These are phyloP conservation scores for Fissipunctia ypsillon DNA, from an alignment of 2,888 invertebrate genomes.

Conservation along the genomic window DNA sequence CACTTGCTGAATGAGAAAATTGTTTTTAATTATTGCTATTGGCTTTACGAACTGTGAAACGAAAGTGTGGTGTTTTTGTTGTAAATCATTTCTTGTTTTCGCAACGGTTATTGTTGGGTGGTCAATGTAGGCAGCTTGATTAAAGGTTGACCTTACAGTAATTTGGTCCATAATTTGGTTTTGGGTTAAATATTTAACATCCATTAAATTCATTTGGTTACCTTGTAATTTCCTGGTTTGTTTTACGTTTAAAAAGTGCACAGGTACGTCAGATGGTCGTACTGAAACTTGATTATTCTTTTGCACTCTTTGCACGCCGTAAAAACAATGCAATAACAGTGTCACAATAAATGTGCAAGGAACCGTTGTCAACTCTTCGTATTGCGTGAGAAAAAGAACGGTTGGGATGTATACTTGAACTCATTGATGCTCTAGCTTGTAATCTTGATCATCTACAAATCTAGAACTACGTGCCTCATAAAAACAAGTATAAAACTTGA, in stretches of 20 bases:
- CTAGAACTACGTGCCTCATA: background rate
- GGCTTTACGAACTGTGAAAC: slow-evolving; percentile 63
- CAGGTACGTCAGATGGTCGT: background rate
- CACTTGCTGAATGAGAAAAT: slow-evolving; percentile 64
- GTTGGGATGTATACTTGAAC: slow-evolving; percentile 10
- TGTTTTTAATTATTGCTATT: slow-evolving; percentile 66
- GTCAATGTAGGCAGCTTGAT: slow-evolving; percentile 27
- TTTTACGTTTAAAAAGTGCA: background rate
- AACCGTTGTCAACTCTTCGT: slow-evolving; percentile 43
- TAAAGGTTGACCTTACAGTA: slow-evolving; percentile 31
- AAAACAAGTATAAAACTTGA: slow-evolving; percentile 15
- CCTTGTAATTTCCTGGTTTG: background rate
- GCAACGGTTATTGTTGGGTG: slow-evolving; percentile 41
- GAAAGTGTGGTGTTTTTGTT: slow-evolving; percentile 50
- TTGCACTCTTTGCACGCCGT: background rate
- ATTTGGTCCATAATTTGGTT: slow-evolving; percentile 22
- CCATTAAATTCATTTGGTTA: slow-evolving; percentile 3
- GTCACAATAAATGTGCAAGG: slow-evolving; percentile 28
- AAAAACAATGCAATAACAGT: slow-evolving; percentile 33
- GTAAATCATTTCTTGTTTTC: slow-evolving; percentile 46
- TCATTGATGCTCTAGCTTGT: slow-evolving; percentile 17
- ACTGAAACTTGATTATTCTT: background rate
- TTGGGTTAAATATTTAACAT: slow-evolving; percentile 4
- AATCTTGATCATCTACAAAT: slow-evolving; percentile 14
- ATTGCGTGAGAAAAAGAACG: slow-evolving; percentile 51